Conservation (phyloP, 2,888 invertebrate genomes). For the Platycnemis pennipes region DNA sequence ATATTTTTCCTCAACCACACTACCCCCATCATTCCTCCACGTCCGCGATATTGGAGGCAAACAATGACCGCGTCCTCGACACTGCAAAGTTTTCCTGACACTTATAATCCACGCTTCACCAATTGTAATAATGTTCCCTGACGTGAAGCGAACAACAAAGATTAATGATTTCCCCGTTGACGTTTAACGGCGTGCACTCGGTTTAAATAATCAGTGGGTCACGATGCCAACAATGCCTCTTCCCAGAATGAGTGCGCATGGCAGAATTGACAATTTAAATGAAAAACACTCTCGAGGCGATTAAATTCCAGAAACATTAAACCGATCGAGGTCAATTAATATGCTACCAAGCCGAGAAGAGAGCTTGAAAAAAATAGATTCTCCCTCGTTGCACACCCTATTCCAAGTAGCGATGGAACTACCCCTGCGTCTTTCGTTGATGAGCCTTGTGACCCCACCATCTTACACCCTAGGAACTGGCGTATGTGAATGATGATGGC, state of each 20-base stretch:
- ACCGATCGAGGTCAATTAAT: not conserved
- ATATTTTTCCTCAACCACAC: not conserved
- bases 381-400: not conserved
- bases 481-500: not conserved
- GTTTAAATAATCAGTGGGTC: not conserved
- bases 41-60: not conserved
- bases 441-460: not conserved
- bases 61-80: not conserved
- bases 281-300: not conserved
- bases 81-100: not conserved
- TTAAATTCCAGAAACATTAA: not conserved
- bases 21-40: not conserved
- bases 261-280: not conserved
- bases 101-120: slow-evolving; percentile 19
- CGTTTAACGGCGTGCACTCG: not conserved
- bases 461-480: not conserved
- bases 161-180: not conserved
- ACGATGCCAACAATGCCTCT: not conserved
- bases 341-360: not conserved
- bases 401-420: not conserved
- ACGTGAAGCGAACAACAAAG: not conserved
- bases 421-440: not conserved
- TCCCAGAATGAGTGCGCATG: not conserved
- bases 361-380: not conserved
- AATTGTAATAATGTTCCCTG: not conserved